Evolutionary conservation across 2,888 invertebrate species (phyloP).

Genomic region (Epistrophe eligans): DNA sequence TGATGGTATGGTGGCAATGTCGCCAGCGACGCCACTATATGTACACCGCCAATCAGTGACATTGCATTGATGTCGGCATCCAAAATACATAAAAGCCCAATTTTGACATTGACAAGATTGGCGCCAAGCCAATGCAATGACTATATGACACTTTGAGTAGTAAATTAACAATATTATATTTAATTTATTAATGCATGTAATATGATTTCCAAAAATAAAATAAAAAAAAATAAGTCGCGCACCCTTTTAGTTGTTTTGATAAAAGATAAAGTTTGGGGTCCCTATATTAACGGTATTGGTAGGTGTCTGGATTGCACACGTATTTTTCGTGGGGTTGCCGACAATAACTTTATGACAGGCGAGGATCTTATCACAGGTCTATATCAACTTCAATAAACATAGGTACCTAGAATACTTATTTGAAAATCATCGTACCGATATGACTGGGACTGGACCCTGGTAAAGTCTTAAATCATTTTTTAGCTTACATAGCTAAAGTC

Average conservation of each 20-base stretch:
- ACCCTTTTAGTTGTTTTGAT: neutral
- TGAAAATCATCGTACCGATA: neutral
- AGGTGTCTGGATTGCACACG: neutral
- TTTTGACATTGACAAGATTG: constrained; percentile 62
- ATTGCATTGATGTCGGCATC: constrained; percentile 30
- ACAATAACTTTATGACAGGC: neutral
- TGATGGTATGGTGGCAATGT: too few species aligned
- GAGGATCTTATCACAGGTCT: neutral
- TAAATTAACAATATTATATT: constrained; percentile 69
- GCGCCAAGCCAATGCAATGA: constrained; percentile 71
- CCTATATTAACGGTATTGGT: neutral
- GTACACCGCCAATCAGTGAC: too few species aligned
- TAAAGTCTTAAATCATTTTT: neutral
- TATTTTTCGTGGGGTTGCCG: neutral
- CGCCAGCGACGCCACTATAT: too few species aligned
- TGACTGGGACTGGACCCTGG: neutral
- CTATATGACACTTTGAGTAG: constrained; percentile 64
- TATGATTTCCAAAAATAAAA: neutral
- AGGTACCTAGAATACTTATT: too few species aligned
- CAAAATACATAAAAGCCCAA: constrained; percentile 36
- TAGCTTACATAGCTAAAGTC: neutral
- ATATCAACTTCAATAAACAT: neutral
- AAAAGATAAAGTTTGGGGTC: neutral
- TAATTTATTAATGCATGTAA: constrained; percentile 69
- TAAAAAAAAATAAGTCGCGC: neutral